Percentiles rank a stretch among this genome's conserved stretches.
Evolutionary conservation across 1,140 invertebrate genomes (phyloP).

Genomic region (Goniozus legneri): DNA sequence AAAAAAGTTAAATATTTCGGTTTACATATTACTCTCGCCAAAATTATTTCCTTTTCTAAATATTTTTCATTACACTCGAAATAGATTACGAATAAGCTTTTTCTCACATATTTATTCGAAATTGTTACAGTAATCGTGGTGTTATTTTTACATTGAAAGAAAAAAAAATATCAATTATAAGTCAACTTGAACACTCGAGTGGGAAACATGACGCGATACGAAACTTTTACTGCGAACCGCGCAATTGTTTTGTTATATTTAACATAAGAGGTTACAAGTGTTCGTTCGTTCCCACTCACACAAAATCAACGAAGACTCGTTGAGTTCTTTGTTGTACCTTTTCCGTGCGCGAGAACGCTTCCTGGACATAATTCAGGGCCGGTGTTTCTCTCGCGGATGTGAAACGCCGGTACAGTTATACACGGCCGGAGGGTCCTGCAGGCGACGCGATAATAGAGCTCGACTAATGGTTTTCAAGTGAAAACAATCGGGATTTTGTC

Average conservation of each 20-base stretch:
- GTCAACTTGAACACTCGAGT: too few species aligned
- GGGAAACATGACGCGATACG: too few species aligned
- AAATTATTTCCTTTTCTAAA: too few species aligned
- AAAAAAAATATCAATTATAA: too few species aligned
- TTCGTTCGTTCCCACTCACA: conserved; percentile 13
- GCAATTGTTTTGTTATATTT: conserved; percentile 29
- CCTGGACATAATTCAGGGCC: conserved; percentile 25
- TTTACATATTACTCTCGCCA: too few species aligned
- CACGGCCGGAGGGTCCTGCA: conserved; percentile 27
- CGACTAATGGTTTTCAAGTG: conserved; percentile 30
- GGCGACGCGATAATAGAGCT: conserved; percentile 28
- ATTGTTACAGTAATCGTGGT: too few species aligned
- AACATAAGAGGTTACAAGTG: conserved; percentile 18
- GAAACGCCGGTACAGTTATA: conserved; percentile 37
- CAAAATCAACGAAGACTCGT: conserved; percentile 17
- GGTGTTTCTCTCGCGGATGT: conserved; percentile 17
- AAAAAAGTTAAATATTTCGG: too few species aligned
- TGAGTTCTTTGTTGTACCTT: conserved; percentile 7
- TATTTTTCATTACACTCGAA: too few species aligned
- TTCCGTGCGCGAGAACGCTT: conserved; percentile 22
- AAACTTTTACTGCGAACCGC: conserved; percentile 16
- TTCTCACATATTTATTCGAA: too few species aligned
- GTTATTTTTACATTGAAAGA: too few species aligned
- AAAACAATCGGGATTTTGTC: conserved; percentile 30
- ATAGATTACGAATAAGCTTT: too few species aligned